Percentiles rank a stretch among this genome's conserved stretches.
Conservation (phyloP, 2,888 invertebrate species). For the Volucella inanis region DNA sequence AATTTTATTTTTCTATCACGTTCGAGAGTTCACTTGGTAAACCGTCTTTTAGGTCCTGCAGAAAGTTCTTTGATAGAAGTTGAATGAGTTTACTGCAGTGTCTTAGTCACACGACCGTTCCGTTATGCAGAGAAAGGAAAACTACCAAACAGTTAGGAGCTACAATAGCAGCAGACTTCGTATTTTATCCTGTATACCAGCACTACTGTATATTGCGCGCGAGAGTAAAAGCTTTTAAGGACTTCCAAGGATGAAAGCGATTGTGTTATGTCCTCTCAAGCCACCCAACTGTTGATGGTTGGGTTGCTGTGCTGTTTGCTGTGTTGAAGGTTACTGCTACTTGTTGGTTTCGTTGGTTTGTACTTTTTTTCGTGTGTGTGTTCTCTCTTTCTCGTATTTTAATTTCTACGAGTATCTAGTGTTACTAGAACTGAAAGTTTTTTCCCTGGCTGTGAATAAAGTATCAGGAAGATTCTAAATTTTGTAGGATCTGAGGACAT, state of each 20-base stretch:
- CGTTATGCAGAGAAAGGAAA: conserved; percentile 47
- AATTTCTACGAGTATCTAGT: too few relatives aligned
- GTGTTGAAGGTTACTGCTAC: conserved; percentile 69
- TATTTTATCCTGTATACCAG: conserved; percentile 1
- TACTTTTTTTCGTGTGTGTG: background rate
- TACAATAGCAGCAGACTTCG: conserved; percentile 25
- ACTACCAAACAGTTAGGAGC: conserved; percentile 54
- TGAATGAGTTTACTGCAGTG: conserved; percentile 1
- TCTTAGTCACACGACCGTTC: conserved; percentile 47
- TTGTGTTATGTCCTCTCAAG: conserved; percentile 55
- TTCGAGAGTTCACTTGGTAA: conserved; percentile 23
- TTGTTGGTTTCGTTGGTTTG: conserved; percentile 57
- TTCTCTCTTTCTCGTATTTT: background rate
- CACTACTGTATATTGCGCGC: conserved; percentile 28
- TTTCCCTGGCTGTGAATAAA: too few relatives aligned
- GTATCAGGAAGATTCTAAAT: too few relatives aligned
- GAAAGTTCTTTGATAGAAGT: background rate
- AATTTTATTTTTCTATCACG: conserved; percentile 17
- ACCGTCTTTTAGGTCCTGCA: conserved; percentile 29
- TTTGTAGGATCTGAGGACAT: too few relatives aligned
- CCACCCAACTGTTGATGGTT: conserved; percentile 69
- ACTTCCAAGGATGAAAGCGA: conserved; percentile 71
- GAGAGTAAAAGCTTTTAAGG: conserved; percentile 65
- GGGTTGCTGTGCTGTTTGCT: conserved; percentile 46
- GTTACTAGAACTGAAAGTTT: too few relatives aligned